Evolutionary conservation across 2,888 invertebrate species (phyloP).

Genomic region (Apodemia duryi): DNA sequence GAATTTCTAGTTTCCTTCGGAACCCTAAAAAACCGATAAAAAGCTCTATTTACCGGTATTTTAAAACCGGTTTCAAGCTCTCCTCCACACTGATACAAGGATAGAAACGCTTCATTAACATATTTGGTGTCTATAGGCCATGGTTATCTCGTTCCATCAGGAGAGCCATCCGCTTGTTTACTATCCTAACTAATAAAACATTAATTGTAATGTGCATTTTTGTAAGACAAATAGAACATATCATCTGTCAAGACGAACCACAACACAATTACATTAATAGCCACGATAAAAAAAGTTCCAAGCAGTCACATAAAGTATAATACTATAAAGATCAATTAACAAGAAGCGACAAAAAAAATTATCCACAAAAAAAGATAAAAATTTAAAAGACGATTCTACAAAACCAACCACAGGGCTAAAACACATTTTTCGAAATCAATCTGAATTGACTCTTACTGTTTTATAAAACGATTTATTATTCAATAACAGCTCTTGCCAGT

Average conservation of each 20-base stretch:
- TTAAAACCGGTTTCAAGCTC: too few species aligned
- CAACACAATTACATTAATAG: neutral
- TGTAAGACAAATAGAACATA: too few species aligned
- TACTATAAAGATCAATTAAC: slow-evolving; percentile 4
- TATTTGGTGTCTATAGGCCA: too few species aligned
- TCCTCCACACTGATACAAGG: too few species aligned
- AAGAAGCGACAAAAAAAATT: slow-evolving; percentile 5
- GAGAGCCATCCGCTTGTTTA: too few species aligned
- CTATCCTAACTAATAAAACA: too few species aligned
- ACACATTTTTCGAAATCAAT: neutral
- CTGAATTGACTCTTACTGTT: slow-evolving; percentile 2
- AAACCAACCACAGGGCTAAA: neutral
- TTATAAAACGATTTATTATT: neutral
- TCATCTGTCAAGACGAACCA: neutral
- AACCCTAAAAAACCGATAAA: too few species aligned
- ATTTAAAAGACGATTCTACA: slow-evolving; percentile 1
- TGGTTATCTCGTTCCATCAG: too few species aligned
- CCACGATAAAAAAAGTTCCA: neutral
- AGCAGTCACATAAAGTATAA: slow-evolving; percentile 5
- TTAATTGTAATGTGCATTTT: too few species aligned
- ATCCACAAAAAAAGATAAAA: slow-evolving; percentile 4
- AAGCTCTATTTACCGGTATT: too few species aligned
- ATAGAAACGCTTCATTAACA: too few species aligned
- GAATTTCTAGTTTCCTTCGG: too few species aligned
- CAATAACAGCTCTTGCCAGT: neutral